A percentile compares a stretch with the other conserved stretches of the same genome.
These are phyloP conservation scores for Thaumetopoea pityocampa DNA, from an alignment of 1,140 invertebrate genomes.

Conservation along the genomic window DNA sequence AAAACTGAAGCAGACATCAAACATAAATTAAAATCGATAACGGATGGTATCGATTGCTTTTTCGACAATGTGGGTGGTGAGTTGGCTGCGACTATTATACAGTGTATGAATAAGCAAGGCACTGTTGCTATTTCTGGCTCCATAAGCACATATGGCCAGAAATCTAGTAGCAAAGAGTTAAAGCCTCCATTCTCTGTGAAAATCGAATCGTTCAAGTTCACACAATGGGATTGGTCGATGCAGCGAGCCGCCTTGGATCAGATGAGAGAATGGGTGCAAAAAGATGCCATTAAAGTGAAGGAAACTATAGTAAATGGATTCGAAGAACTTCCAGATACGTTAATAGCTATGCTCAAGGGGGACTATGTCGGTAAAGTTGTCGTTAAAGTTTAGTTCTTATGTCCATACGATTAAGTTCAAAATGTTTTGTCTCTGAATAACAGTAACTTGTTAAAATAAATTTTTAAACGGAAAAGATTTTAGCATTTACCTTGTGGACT, in stretches of 20 bases:
- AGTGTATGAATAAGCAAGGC: slow-evolving; percentile 77
- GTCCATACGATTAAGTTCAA: slow-evolving; percentile 3
- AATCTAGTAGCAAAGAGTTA: slow-evolving; percentile 31
- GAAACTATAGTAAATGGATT: slow-evolving; percentile 76
- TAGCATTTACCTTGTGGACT: no score
- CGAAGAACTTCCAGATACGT: slow-evolving; percentile 75
- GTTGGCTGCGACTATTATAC: slow-evolving; percentile 70
- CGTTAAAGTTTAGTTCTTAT: slow-evolving; percentile 61
- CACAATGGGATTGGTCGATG: slow-evolving; percentile 70
- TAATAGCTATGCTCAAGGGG: slow-evolving; percentile 74
- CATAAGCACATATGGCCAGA: slow-evolving; percentile 61
- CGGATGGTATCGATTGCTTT: slow-evolving; percentile 79
- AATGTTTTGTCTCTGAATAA: background rate
- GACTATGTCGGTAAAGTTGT: slow-evolving; percentile 76
- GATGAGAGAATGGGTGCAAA: slow-evolving; percentile 63
- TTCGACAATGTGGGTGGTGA: slow-evolving; percentile 77
- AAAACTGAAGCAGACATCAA: slow-evolving; percentile 76
- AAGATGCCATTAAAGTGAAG: slow-evolving; percentile 72
- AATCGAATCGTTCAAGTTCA: slow-evolving; percentile 49
- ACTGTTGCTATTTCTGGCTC: slow-evolving; percentile 77
- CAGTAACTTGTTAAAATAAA: no score
- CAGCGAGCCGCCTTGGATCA: slow-evolving; percentile 44
- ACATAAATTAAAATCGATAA: slow-evolving; percentile 68
- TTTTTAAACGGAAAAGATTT: no score
- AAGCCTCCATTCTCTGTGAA: slow-evolving; percentile 45